Conservation (phyloP, 2,888 invertebrate species). For the Hemithea aestivaria region DNA sequence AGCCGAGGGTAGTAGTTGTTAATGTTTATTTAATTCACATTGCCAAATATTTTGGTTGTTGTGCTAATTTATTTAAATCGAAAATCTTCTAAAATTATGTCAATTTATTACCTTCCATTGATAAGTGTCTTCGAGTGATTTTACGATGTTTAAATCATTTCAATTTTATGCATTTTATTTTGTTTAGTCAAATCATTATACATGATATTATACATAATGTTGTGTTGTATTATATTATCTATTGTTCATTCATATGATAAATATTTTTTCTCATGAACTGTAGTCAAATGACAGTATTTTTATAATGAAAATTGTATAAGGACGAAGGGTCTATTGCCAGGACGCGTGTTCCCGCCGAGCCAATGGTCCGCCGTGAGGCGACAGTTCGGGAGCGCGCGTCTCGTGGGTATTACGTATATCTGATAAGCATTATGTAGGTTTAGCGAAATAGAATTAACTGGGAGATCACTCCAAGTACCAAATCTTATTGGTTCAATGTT, state of each 20-base stretch:
- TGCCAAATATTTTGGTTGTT: constrained; percentile 77
- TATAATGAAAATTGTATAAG: constrained; percentile 77
- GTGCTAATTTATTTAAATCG: constrained; percentile 71
- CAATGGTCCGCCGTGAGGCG: constrained; percentile 15
- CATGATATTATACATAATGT: constrained; percentile 70
- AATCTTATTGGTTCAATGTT: constrained; percentile 76
- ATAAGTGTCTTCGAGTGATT: constrained; percentile 70
- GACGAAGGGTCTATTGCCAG: constrained; percentile 66
- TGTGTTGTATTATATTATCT: constrained; percentile 66
- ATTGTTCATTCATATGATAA: constrained; percentile 70
- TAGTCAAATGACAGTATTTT: constrained; percentile 81
- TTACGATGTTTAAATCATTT: constrained; percentile 74
- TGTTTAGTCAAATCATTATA: constrained; percentile 76
- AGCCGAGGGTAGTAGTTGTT: constrained; percentile 66
- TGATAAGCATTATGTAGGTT: constrained; percentile 80
- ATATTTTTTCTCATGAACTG: constrained; percentile 75
- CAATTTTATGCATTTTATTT: constrained; percentile 78
- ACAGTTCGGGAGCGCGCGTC: constrained; percentile 29
- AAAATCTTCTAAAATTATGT: constrained; percentile 56
- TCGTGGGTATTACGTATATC: constrained; percentile 68
- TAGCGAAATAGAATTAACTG: constrained; percentile 76
- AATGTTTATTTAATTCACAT: constrained; percentile 70
- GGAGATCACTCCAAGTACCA: constrained; percentile 75
- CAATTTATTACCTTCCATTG: constrained; percentile 74
- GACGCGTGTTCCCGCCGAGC: constrained; percentile 32